A percentile compares a stretch with the other conserved stretches of the same genome.
Conservation (phyloP, 92 coral and sea anemone species). For the Parazoanthus darwini region DNA sequence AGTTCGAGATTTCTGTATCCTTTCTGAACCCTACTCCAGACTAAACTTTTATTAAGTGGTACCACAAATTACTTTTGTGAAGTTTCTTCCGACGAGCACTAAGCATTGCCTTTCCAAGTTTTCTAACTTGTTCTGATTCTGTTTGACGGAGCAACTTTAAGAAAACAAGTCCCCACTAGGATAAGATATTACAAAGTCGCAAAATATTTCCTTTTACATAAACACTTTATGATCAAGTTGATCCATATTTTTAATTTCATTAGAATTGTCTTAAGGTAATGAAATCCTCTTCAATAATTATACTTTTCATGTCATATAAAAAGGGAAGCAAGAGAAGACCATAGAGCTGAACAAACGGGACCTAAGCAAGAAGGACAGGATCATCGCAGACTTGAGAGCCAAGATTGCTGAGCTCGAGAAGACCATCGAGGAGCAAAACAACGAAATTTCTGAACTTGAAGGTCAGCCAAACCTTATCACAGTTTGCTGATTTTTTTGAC, state of each 20-base stretch:
- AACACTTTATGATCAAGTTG: too few species aligned
- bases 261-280: too few species aligned
- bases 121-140: too few species aligned
- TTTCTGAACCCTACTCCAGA: too few species aligned
- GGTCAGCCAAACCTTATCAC: background rate
- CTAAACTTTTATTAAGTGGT: too few species aligned
- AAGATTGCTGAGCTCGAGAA: constrained; percentile 63
- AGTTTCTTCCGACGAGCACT: background rate
- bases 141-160: background rate
- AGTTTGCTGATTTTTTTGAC: background rate
- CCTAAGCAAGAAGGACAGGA: constrained; percentile 59
- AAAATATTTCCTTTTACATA: too few species aligned
- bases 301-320: background rate
- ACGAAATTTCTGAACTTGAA: constrained; percentile 43
- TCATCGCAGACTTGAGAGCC: constrained; percentile 66
- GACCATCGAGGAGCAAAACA: constrained; percentile 54
- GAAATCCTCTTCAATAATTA: too few species aligned
- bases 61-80: too few species aligned
- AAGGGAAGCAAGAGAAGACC: constrained; percentile 59
- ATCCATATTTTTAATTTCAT: too few species aligned
- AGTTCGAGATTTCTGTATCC: too few species aligned
- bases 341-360: constrained; percentile 68
- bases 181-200: too few species aligned
- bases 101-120: background rate
- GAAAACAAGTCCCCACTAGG: background rate